Base-by-base conservation (phyloP, 2,888 invertebrate genomes). In the Caenorhabditis doughertyi region DNA sequence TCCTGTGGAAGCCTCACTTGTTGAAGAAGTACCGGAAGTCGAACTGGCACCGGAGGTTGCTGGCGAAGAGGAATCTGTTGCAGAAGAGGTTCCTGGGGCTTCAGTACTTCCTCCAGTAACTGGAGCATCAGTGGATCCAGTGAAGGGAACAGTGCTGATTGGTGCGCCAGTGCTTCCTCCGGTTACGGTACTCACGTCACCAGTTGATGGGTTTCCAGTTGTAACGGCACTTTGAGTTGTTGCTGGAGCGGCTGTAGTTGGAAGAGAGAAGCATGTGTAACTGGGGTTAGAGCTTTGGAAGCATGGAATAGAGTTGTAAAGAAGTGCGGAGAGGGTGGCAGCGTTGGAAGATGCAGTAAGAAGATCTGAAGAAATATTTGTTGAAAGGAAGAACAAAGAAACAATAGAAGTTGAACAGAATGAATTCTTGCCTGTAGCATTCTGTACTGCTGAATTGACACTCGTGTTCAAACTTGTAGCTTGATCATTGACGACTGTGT, bases 291-390 rank as follows among this genome's bases (percentile, higher is more conserved):
- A 18, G 23, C 35, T 11, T 39, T 62, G 51, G 73, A 80, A 80
- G 35, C 80, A 80, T n/a, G 11, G 32, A 16, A 80, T 80, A 0
- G 80, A 32, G 23, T 60, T n/a, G 53, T 68, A 73, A 9, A 73
- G 60, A 3, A 60, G 47, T 1, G 27, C 18, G 7, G 73, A 60
- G 2, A 71, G 71, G 8, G n/a, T 16, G 47, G 67, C 73, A 32
- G 68, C 51, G 23, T 60, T 68, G 39, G 27, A 47, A n/a, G 73
- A 51, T 9, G 58, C 60, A 13, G 58, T 16, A n/a, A 42, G 4
- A 2, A 79, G 72, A 25, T 9, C 74, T 74, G 56, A 27, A 73
- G n/a, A n/a, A n/a, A n/a, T n/a, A n/a, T n/a, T n/a, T n/a, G n/a
- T n/a, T n/a, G n/a, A n/a, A n/a, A n/a, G n/a, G n/a, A n/a, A n/a